Evolutionary conservation across 2,888 invertebrate genomes (phyloP), one percentile per base, ranked within the genome.

Genomic region (Isoperla grammatica): DNA sequence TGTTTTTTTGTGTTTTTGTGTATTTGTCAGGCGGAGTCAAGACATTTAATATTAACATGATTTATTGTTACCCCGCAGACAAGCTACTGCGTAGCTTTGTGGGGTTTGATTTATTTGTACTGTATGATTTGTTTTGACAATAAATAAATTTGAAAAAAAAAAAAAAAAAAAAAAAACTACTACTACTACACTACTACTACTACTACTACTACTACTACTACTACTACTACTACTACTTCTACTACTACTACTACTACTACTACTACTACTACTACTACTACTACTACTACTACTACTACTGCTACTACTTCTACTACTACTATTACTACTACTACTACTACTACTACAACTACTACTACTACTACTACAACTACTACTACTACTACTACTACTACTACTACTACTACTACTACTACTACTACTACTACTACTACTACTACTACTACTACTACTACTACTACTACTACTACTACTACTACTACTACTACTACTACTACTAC

Each of bases 391-490:
- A 35, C 53, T 53, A 29, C 53, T 53, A 53, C 53, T 35, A 13
- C 35, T 53, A 35, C 53, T 53, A 29, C 53, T 53, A 29, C 53
- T 35, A 13, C 35, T 53, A 35, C 53, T 53, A 29, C 53, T 53
- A 53, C 53, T 35, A 15, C 53, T 53, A 35, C 53, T 53, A 53
- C 53, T 53, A 53, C 35, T 35, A 35, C 53, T 53, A 35, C 53
- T 53, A 53, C 53, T 53, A 53, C 35, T 53, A 13, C 53, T 53
- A 53, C 53, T 53, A 53, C 53, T 53, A 53, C 35, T 53, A 35
- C 53, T 53, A 53, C 53, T 53, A 53, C 53, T 53, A 29, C 35
- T 53, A 35, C 53, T 53, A 29, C 53, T 53, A 53, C 53, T 53
- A 13, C 53, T 53, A 35, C 53, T 53, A 29, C 53, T 53, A 53